Percentiles rank a stretch among this genome's conserved stretches.
phyloP scores from a whole-genome alignment of 2,113 vertebrate species.

The Gallinago jamesoni region DNA sequence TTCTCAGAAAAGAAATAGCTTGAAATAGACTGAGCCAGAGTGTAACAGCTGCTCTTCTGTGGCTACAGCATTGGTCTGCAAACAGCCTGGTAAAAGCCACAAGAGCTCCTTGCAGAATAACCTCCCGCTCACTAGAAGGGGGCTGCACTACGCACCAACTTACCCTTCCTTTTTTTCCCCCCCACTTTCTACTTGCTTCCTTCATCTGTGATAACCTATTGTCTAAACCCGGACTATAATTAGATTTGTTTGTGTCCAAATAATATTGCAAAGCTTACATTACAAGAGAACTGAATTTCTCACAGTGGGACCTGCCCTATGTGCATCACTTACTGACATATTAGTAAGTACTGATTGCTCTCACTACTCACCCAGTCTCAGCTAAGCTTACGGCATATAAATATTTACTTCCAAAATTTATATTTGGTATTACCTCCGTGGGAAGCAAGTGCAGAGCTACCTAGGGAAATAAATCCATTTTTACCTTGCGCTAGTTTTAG shows the following conservation, averaged over 20 bases:
- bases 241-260: not conserved
- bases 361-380: not conserved
- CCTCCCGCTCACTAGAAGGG: not conserved
- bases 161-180: not conserved
- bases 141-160: not conserved
- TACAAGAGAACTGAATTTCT: not conserved
- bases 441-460: not conserved
- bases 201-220: not conserved
- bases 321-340: not conserved
- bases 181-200: not conserved
- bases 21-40: not conserved
- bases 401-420: not conserved
- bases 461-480: not conserved
- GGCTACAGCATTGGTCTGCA: not conserved
- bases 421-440: not conserved
- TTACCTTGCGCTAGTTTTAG: not conserved
- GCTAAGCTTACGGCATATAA: not conserved
- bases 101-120: not conserved
- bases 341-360: not conserved
- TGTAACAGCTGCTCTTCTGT: not conserved
- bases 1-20: not conserved
- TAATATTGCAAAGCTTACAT: not conserved
- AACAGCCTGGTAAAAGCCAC: not conserved
- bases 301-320: not conserved
- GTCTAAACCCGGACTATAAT: not conserved